phyloP scores from a whole-genome alignment of 2,888 invertebrate species.

The Petrophora chlorosata region DNA sequence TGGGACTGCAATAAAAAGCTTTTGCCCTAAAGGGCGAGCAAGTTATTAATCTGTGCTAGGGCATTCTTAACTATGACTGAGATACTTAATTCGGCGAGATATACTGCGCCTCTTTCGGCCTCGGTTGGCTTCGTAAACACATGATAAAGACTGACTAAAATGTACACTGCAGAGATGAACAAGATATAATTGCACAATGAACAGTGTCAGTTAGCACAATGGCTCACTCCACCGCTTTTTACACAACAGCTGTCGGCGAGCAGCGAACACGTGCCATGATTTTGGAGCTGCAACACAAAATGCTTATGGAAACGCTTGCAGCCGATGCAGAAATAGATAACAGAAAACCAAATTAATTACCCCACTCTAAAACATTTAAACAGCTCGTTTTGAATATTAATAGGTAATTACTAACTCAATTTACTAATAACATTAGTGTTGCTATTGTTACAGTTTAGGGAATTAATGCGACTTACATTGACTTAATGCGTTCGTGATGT shows the following conservation, averaged over 20 bases:
- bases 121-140: too few species aligned
- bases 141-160: constrained; percentile 27
- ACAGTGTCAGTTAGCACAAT: constrained; percentile 55
- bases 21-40: constrained; percentile 22
- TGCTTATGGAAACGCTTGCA: constrained; percentile 35
- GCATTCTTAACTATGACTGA: constrained; percentile 16
- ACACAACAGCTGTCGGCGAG: constrained; percentile 59
- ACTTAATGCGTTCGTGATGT: constrained; percentile 58
- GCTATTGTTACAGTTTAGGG: constrained; percentile 54
- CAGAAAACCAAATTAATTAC: constrained; percentile 53
- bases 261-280: constrained; percentile 51
- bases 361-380: constrained; percentile 56
- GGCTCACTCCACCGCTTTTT: constrained; percentile 56
- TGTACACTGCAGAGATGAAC: constrained; percentile 56
- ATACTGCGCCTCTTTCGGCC: constrained; percentile 6
- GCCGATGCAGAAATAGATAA: constrained; percentile 43
- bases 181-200: constrained; percentile 54
- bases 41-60: constrained; percentile 21
- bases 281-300: constrained; percentile 39
- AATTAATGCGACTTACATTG: constrained; percentile 49
- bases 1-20: constrained; percentile 26
- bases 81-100: constrained; percentile 22
- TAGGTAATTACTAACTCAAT: constrained; percentile 65
- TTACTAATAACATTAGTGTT: constrained; percentile 55
- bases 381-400: constrained; percentile 61